A percentile compares a stretch with the other conserved stretches of the same genome.
Conservation (phyloP, 2,888 invertebrate species). For the Celastrina argiolus region DNA sequence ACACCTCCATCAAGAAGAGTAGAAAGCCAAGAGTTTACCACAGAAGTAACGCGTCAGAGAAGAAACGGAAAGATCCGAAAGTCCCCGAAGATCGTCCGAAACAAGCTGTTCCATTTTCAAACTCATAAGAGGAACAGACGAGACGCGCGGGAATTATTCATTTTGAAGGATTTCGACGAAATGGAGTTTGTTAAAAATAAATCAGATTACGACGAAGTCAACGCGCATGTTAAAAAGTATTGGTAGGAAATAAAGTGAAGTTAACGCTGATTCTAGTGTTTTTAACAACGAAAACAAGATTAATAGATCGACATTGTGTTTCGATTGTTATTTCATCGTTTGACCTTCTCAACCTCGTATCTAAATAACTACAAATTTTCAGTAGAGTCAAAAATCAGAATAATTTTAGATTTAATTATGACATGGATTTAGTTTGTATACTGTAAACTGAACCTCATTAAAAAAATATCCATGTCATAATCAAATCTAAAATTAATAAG, state of each 20-base stretch:
- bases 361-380: no score
- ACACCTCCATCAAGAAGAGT: conserved; percentile 36
- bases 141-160: conserved; percentile 43
- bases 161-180: conserved; percentile 60
- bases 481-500: no score
- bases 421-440: no score
- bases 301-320: no score
- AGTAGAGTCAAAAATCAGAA: no score
- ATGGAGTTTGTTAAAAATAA: conserved; percentile 50
- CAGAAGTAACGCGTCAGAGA: conserved; percentile 45
- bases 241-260: conserved; percentile 41
- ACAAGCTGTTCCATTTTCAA: conserved; percentile 55
- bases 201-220: conserved; percentile 47
- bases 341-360: no score
- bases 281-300: background rate
- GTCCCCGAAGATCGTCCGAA: conserved; percentile 43
- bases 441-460: no score
- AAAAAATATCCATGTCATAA: no score
- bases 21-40: conserved; percentile 41
- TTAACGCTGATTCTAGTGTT: background rate
- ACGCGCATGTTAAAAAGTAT: conserved; percentile 51
- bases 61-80: conserved; percentile 42
- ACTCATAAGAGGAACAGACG: conserved; percentile 33
- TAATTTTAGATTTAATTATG: no score
- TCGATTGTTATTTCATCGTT: no score